Base-by-base conservation (phyloP, 2,113 vertebrate species). In the Misgurnus mizolepis region DNA sequence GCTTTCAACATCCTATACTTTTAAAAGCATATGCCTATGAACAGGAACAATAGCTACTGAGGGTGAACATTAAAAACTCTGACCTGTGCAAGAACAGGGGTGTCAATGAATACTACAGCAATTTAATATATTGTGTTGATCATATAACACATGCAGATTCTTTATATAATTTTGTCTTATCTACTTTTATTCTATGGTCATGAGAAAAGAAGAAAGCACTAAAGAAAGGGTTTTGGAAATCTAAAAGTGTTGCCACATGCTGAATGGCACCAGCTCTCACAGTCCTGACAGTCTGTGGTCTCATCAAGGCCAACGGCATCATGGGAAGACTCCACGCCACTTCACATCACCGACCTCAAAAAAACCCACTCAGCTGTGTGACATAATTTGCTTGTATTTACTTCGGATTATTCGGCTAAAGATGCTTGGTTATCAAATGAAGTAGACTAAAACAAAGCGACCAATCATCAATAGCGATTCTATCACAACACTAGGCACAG, bases 191-290 rank as follows among this genome's bases (percentile, higher is more conserved):
- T 53, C 18, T 40, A 56, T 17, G 53, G 4, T 7, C 9, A 7
- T 18, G 69, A 72, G 8, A 41, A 22, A 40, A n/a, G 18, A n/a
- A n/a, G 18, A 41, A 53, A 58, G 9, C 41, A 15, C 40, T 50
- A 27, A 53, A 69, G 15, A 69, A 10, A 55, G 74, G 53, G 74
- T 11, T 71, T 65, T 18, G 41, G 67, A n/a, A 73, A 60, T 73
- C 17, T 78, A 43, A 78, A 78, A 78, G 50, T 78, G 66, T 39
- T 69, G 66, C 55, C 76, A 69, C 76, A 78, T 78, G 76, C 58
- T 55, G 67, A 41, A 66, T 7, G 22, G 47, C 74, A 77, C 80
- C 80, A 77, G 10, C 9, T 53, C 61, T 64, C 43, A 71, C 7
- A 34, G 22, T 50, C 66, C 34, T 6, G 3, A 82, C 53, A 56